A percentile compares a stretch with the other conserved stretches of the same genome.
Conservation (phyloP, 2,888 invertebrate genomes). For the Athripsodes cinereus region DNA sequence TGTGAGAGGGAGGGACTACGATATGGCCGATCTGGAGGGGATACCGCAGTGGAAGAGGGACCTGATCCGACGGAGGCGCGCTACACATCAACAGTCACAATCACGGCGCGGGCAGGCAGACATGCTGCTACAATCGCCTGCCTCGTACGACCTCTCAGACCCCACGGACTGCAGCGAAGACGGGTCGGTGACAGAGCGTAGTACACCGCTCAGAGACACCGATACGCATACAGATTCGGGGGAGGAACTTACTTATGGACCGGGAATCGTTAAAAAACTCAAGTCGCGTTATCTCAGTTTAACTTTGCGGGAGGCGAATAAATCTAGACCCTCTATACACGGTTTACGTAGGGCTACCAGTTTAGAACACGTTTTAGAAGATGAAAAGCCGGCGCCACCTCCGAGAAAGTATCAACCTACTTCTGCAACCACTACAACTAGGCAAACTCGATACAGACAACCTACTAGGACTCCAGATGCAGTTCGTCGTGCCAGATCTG, state of each 20-base stretch:
- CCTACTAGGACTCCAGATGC: constrained; percentile 49
- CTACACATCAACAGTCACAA: constrained; percentile 30
- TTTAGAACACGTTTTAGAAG: constrained; percentile 78
- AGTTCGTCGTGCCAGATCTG: constrained; percentile 80
- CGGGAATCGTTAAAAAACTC: constrained; percentile 84
- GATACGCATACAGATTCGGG: constrained; percentile 32
- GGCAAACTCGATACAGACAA: constrained; percentile 36
- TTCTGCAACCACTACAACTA: constrained; percentile 32
- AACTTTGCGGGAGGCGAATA: constrained; percentile 67
- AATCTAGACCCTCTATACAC: constrained; percentile 60
- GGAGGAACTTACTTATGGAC: constrained; percentile 84
- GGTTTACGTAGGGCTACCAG: constrained; percentile 73
- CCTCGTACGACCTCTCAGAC: constrained; percentile 30
- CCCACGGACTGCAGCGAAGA: constrained; percentile 31
- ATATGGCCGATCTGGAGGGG: constrained; percentile 25
- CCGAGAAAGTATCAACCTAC: constrained; percentile 29
- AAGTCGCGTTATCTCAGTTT: constrained; percentile 82
- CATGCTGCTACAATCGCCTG: constrained; percentile 31
- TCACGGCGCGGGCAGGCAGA: constrained; percentile 35
- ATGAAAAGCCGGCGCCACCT: constrained; percentile 31
- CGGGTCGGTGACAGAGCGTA: constrained; percentile 31
- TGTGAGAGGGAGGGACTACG: constrained; percentile 14
- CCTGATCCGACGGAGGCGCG: constrained; percentile 66
- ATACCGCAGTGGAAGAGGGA: constrained; percentile 82
- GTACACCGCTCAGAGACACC: constrained; percentile 32